A percentile compares a stretch with the other conserved stretches of the same genome.
Evolutionary conservation across 2,888 invertebrate genomes (phyloP).

Genomic region (Rhodophaea formosa): DNA sequence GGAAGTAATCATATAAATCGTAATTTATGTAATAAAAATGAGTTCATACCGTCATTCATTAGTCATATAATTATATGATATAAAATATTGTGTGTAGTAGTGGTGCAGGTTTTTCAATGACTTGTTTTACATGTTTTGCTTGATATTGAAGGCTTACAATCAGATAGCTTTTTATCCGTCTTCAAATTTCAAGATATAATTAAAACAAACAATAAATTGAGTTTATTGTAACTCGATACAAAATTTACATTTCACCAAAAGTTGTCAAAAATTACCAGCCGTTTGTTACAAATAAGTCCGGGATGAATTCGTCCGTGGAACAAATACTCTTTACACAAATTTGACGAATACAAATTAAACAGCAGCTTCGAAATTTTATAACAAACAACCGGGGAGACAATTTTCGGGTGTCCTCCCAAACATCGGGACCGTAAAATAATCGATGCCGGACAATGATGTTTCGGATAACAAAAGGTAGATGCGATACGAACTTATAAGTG

Average conservation of each 20-base stretch:
- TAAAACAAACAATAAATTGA: neutral
- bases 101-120: too few species aligned
- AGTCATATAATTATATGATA: too few species aligned
- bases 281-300: conserved; percentile 5
- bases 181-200: neutral
- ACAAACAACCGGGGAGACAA: conserved; percentile 32
- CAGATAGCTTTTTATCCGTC: too few species aligned
- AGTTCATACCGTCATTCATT: too few species aligned
- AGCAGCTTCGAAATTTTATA: conserved; percentile 27
- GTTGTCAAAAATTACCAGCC: conserved; percentile 7
- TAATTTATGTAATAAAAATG: too few species aligned
- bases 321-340: conserved; percentile 22
- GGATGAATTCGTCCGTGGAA: conserved; percentile 16
- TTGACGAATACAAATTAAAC: conserved; percentile 27
- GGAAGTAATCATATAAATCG: too few species aligned
- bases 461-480: neutral
- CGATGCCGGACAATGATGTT: conserved; percentile 39
- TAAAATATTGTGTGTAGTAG: too few species aligned
- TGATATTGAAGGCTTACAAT: too few species aligned
- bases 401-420: conserved; percentile 33
- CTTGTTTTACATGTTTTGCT: too few species aligned
- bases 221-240: neutral
- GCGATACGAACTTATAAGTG: neutral
- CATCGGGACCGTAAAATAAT: conserved; percentile 49
- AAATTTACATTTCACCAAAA: conserved; percentile 4